phyloP scores from a whole-genome alignment of 2,888 invertebrate species.

The Argyresthia albistria region DNA sequence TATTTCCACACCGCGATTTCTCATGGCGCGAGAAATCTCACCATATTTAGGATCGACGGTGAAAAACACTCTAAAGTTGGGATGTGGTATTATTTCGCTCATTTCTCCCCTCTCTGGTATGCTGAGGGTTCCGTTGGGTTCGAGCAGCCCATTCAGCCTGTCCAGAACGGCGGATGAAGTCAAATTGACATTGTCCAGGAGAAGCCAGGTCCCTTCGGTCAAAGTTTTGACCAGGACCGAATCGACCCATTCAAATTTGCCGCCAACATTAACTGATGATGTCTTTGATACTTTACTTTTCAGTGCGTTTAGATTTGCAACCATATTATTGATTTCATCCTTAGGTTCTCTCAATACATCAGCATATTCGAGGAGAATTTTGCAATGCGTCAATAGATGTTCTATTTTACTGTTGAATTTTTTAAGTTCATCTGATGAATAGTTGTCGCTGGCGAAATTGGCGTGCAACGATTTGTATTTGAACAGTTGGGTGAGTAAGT shows the following conservation, averaged over 20 bases:
- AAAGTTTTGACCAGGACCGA: constrained; percentile 89
- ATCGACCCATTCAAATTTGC: constrained; percentile 95
- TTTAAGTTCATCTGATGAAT: constrained; percentile 21
- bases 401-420: constrained; percentile 38
- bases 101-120: constrained; percentile 93
- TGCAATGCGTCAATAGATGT: constrained; percentile 35
- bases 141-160: constrained; percentile 94
- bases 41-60: constrained; percentile 96
- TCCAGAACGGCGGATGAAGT: constrained; percentile 98
- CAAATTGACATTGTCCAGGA: constrained; percentile 94
- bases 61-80: constrained; percentile 93
- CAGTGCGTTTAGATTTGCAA: constrained; percentile 42
- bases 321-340: constrained; percentile 29
- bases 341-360: neutral
- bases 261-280: constrained; percentile 82
- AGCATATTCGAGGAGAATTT: constrained; percentile 7
- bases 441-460: constrained; percentile 16
- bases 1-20: constrained; percentile 97
- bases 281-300: constrained; percentile 56
- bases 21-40: constrained; percentile 98
- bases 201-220: constrained; percentile 85
- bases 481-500: constrained; percentile 35
- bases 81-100: constrained; percentile 87
- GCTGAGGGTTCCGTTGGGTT: constrained; percentile 90
- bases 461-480: constrained; percentile 34